phyloP scores from a whole-genome alignment of 1,140 invertebrate species.

The Drosophila baimaii region DNA sequence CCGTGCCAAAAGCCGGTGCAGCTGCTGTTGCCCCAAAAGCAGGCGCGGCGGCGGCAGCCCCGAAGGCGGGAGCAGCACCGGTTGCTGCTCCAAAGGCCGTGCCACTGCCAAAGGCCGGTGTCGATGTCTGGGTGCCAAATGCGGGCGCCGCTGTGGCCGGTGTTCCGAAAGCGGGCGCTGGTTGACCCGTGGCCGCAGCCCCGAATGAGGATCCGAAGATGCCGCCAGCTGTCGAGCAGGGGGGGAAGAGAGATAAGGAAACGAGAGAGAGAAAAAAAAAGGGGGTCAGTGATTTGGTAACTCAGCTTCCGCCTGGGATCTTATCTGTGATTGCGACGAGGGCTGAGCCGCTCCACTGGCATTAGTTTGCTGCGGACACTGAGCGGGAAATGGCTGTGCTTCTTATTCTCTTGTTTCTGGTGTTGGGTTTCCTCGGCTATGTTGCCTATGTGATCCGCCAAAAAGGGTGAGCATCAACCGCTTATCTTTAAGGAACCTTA shows the following conservation, averaged over 20 bases:
- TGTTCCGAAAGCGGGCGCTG: constrained; percentile 65
- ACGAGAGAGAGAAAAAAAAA: constrained; percentile 20
- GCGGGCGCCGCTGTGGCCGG: constrained; percentile 61
- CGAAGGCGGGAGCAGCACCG: constrained; percentile 41
- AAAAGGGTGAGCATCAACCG: constrained; percentile 48
- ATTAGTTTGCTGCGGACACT: constrained; percentile 35
- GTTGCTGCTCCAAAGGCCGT: constrained; percentile 38
- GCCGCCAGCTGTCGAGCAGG: constrained; percentile 53
- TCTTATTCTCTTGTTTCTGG: constrained; percentile 23
- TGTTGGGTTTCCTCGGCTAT: constrained; percentile 37
- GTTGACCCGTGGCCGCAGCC: constrained; percentile 33
- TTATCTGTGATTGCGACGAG: constrained; percentile 40
- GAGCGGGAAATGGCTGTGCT: constrained; percentile 30
- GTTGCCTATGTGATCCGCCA: constrained; percentile 52
- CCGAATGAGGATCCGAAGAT: constrained; percentile 82
- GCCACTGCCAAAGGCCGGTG: constrained; percentile 35
- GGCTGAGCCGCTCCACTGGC: not conserved
- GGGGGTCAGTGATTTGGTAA: constrained; percentile 43
- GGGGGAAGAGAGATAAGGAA: constrained; percentile 68
- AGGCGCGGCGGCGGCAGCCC: constrained; percentile 12
- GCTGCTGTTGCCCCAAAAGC: constrained; percentile 22
- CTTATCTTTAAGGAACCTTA: not conserved
- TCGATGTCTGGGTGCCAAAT: constrained; percentile 29
- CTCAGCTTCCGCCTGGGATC: constrained; percentile 35
- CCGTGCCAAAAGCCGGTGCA: constrained; percentile 25